These are phyloP conservation scores for Puntigrus tetrazona DNA, from an alignment of 2,113 vertebrate species.

Conservation along the genomic window DNA sequence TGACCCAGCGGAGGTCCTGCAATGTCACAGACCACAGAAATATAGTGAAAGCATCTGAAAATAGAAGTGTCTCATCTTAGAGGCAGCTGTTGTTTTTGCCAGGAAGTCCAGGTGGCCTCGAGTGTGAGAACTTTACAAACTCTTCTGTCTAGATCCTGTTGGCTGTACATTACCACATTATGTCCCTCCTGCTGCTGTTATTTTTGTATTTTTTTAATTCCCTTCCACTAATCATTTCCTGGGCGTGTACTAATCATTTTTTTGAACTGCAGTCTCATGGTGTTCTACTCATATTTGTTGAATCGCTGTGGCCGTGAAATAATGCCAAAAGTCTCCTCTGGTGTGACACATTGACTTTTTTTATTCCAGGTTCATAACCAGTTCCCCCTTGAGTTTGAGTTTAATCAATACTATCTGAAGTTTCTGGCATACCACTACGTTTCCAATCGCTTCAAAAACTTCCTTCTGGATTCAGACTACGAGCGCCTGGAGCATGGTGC, in stretches of 20 bases:
- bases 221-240: constrained; percentile 13
- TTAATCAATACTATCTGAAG: constrained; percentile 97
- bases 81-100: constrained; percentile 96
- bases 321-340: constrained; percentile 26
- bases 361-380: constrained; percentile 88
- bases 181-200: constrained; percentile 55
- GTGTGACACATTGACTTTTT: constrained; percentile 41
- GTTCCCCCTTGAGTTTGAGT: constrained; percentile 96
- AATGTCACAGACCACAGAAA: constrained; percentile 77
- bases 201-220: constrained; percentile 9
- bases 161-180: constrained; percentile 46
- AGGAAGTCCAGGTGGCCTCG: constrained; percentile 89
- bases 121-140: constrained; percentile 61
- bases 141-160: constrained; percentile 17
- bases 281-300: background rate
- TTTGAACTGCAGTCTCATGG: background rate
- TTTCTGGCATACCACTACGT: constrained; percentile 97
- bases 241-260: background rate
- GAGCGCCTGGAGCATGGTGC: constrained; percentile 96
- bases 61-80: constrained; percentile 87
- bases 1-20: constrained; percentile 70
- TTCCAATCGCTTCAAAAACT: constrained; percentile 98
- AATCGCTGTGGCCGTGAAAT: constrained; percentile 42
- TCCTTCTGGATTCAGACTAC: constrained; percentile 97
- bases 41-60: constrained; percentile 80